Evolutionary conservation across 2,113 vertebrate genomes (phyloP), one percentile per base, ranked within the genome.

Genomic region (Istiophorus platypterus): DNA sequence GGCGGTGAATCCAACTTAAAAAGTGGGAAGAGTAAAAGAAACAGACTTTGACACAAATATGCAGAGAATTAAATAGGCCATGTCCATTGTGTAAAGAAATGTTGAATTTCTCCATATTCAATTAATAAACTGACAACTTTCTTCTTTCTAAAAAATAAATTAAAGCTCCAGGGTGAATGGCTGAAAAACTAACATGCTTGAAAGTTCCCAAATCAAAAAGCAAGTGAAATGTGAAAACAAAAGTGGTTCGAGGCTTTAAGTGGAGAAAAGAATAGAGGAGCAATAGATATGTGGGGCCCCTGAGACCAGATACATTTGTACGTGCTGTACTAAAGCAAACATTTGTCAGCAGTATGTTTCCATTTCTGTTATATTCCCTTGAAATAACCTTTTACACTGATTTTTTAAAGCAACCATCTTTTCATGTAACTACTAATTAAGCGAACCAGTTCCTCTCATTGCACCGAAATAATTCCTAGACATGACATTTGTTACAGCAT

Each of bases 401-500:
- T 70, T 37, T 67, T 29, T 14, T 27, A 29, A 47, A 27, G n/a
- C 56, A 76, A 31, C 4, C 6, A 34, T 34, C 4, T 27, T 59
- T 5, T 73, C 26, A 4, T 69, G 22, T 34, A n/a, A 20, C 9
- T 26, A 22, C 20, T 62, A 34, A 24, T 45, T 26, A 5, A 39
- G 4, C 7, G 31, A 80, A 14, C 14, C 41, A 52, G 5, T 15
- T 52, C 26, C 7, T 42, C 61, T n/a, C 34, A 52, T 14, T n/a
- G 61, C 22, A 41, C 57, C 42, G 56, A 63, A 72, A 76, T 64
- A 58, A 45, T 45, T 47, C 31, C 54, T 54, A 34, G 52, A 59
- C 22, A 61, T 57, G 31, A 59, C 26, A 49, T 51, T 24, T 80
- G 76, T 77, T 77, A 39, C 31, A 34, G 31, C 31, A 6, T 62